These are phyloP conservation scores for Chrysopilus asiliformis DNA, from an alignment of 2,888 invertebrate genomes.

Conservation along the genomic window DNA sequence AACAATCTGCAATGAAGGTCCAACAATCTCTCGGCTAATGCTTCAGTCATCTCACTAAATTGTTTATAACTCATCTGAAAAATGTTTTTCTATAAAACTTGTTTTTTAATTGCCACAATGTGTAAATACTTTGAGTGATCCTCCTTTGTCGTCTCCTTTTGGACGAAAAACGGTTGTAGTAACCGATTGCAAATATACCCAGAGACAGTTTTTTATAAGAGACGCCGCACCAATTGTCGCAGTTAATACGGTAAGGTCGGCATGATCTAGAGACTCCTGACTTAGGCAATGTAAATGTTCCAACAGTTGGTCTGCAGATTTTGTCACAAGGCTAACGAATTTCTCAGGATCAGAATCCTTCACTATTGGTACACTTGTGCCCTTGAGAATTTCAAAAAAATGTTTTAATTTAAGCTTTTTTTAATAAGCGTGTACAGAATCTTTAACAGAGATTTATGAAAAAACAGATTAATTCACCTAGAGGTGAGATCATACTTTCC, in stretches of 20 bases:
- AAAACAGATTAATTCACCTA: too few relatives aligned
- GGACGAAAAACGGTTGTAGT: conserved; percentile 31
- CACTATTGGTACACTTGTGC: conserved; percentile 42
- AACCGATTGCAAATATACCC: conserved; percentile 54
- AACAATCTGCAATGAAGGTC: conserved; percentile 68
- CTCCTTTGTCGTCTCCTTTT: conserved; percentile 34
- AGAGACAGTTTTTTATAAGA: conserved; percentile 60
- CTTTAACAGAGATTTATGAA: too few relatives aligned
- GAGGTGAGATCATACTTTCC: too few relatives aligned
- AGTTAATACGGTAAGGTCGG: conserved; percentile 65
- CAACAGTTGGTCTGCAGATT: conserved; percentile 55
- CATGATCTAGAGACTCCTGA: conserved; percentile 74
- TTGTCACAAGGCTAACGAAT: conserved; percentile 55
- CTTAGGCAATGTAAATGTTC: conserved; percentile 67
- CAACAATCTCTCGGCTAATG: conserved; percentile 65
- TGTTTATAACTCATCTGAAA: conserved; percentile 52
- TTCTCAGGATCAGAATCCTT: conserved; percentile 66
- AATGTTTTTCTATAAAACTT: background rate
- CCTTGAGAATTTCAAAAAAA: conserved; percentile 33
- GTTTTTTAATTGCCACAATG: background rate
- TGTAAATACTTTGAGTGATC: conserved; percentile 26
- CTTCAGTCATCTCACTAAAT: conserved; percentile 72
- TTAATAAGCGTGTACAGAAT: too few relatives aligned
- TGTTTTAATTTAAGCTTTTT: too few relatives aligned
- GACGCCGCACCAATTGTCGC: conserved; percentile 72